A percentile compares a stretch with the other conserved stretches of the same genome.
Evolutionary conservation across 2,113 vertebrate genomes (phyloP).

Genomic region (Odontesthes bonariensis): DNA sequence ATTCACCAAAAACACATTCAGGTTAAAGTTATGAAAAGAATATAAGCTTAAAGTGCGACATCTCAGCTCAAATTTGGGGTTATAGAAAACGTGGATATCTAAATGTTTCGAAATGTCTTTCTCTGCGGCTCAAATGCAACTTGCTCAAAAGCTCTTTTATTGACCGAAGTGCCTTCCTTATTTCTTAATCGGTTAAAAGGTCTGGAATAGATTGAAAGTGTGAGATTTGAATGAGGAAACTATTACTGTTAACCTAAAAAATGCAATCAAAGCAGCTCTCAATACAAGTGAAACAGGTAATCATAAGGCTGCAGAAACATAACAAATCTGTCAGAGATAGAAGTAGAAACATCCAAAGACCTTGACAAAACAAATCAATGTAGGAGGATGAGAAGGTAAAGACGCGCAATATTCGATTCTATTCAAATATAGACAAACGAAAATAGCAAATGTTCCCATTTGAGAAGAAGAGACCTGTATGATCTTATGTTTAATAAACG

Average conservation of each 20-base stretch:
- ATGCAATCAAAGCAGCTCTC: background rate
- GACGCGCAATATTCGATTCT: background rate
- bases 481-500: no score
- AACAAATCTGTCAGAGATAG: background rate
- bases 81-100: background rate
- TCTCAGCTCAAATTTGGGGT: background rate
- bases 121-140: background rate
- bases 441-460: no score
- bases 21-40: background rate
- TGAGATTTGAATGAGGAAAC: conserved; percentile 2
- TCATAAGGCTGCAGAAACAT: background rate
- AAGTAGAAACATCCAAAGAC: background rate
- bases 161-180: background rate
- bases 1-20: background rate
- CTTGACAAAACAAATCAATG: no score
- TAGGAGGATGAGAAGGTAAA: no score
- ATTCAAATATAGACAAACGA: no score
- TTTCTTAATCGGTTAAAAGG: background rate
- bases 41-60: no score
- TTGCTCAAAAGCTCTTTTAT: background rate
- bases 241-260: background rate
- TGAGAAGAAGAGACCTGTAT: no score
- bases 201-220: background rate
- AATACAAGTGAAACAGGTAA: background rate
- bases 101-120: background rate